Conservation (phyloP, 2,113 vertebrate genomes). For the Aldabrachelys gigantea region DNA sequence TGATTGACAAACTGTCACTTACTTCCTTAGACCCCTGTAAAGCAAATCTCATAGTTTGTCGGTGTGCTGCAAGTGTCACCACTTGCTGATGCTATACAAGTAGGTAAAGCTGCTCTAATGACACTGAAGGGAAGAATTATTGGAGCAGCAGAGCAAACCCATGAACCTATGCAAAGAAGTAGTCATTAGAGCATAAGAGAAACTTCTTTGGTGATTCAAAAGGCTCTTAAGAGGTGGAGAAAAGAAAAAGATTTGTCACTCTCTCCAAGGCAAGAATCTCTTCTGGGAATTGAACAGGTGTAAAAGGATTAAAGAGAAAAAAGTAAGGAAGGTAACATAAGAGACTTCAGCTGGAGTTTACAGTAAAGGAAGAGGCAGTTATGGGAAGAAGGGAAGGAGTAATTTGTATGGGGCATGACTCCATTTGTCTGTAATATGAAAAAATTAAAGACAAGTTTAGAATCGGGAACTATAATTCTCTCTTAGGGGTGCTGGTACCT, state of each 20-base stretch:
- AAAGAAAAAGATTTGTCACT: not conserved
- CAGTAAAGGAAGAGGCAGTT: not conserved
- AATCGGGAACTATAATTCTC: not conserved
- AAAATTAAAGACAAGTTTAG: not conserved
- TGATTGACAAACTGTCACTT: not conserved
- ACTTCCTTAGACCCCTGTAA: not conserved
- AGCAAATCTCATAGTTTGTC: conserved; percentile 12
- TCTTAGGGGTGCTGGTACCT: not conserved
- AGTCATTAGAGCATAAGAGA: not conserved
- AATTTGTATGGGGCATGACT: not conserved
- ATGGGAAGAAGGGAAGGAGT: not conserved
- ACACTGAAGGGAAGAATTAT: not conserved
- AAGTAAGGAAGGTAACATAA: not conserved
- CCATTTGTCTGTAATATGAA: not conserved
- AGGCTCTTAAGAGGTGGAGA: not conserved
- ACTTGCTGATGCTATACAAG: not conserved
- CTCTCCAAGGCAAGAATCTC: not conserved
- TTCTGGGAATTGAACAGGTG: not conserved
- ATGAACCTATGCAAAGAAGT: not conserved
- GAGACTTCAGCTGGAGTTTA: not conserved
- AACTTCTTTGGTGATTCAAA: not conserved
- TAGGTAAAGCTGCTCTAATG: not conserved
- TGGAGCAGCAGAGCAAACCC: not conserved
- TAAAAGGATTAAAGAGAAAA: not conserved
- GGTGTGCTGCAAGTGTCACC: not conserved